A percentile compares a stretch with the other conserved stretches of the same genome.
These are phyloP conservation scores for Nematostella vectensis DNA, from an alignment of 92 coral and sea anemone species.

Conservation along the genomic window DNA sequence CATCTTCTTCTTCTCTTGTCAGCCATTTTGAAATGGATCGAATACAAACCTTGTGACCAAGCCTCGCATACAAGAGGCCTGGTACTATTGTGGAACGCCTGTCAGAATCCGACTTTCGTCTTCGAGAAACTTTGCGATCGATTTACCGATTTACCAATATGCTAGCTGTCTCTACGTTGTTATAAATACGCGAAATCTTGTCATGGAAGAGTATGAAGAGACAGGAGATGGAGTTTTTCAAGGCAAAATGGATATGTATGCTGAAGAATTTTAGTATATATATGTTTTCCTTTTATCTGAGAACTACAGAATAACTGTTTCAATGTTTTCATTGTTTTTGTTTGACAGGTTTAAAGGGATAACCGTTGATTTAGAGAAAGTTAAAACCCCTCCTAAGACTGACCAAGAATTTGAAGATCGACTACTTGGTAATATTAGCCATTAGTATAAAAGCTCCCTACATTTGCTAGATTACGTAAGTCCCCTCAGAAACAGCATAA, in stretches of 20 bases:
- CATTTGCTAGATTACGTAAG: too few species aligned
- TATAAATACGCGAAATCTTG: too few species aligned
- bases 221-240: slow-evolving; percentile 7
- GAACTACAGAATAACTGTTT: too few species aligned
- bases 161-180: too few species aligned
- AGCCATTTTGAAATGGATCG: slow-evolving; percentile 27
- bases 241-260: slow-evolving; percentile 24
- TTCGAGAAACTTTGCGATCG: too few species aligned
- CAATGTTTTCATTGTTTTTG: too few species aligned
- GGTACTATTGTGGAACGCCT: slow-evolving; percentile 16
- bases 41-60: neutral
- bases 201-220: neutral
- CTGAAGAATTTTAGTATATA: neutral
- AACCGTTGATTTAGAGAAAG: slow-evolving; percentile 45
- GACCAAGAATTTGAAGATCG: slow-evolving; percentile 50
- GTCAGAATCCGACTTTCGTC: neutral
- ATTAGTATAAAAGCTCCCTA: too few species aligned
- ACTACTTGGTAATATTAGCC: slow-evolving; percentile 58
- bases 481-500: too few species aligned
- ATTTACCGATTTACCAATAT: too few species aligned
- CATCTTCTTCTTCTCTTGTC: slow-evolving; percentile 1
- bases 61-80: neutral
- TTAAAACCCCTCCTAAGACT: slow-evolving; percentile 1
- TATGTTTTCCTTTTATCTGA: neutral
- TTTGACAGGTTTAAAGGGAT: slow-evolving; percentile 58